phyloP scores from a whole-genome alignment of 2,888 invertebrate genomes.

The Drosophila barbarae region DNA sequence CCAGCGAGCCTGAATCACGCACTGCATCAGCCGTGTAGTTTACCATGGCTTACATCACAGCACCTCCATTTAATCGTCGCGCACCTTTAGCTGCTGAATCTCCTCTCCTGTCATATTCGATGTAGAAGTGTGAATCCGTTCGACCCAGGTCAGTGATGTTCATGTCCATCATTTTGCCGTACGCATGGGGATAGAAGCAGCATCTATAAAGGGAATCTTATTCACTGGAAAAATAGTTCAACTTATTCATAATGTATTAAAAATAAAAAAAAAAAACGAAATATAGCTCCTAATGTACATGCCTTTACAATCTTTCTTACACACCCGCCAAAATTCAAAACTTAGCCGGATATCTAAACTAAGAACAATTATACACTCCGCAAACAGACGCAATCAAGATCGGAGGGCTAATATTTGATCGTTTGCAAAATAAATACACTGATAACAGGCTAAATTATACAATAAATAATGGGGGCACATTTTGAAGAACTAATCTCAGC shows the following conservation, averaged over 20 bases:
- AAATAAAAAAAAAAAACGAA: too few relatives aligned
- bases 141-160: slow-evolving; percentile 92
- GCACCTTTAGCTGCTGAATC: slow-evolving; percentile 96
- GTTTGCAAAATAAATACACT: slow-evolving; percentile 35
- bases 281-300: not conserved
- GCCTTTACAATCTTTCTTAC: not conserved
- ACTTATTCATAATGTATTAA: not conserved
- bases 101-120: slow-evolving; percentile 96
- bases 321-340: slow-evolving; percentile 3
- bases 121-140: slow-evolving; percentile 98
- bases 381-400: slow-evolving; percentile 14
- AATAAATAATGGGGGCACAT: slow-evolving; percentile 30
- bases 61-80: slow-evolving; percentile 97
- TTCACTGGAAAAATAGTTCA: too few relatives aligned
- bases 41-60: too few relatives aligned
- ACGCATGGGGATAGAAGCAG: too few relatives aligned
- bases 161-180: too few relatives aligned
- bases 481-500: slow-evolving; percentile 55
- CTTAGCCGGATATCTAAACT: not conserved
- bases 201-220: too few relatives aligned
- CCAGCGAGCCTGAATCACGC: too few relatives aligned
- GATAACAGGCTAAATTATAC: slow-evolving; percentile 37
- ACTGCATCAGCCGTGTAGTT: too few relatives aligned
- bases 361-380: not conserved
- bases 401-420: slow-evolving; percentile 33